Conservation (phyloP, 1,140 invertebrate species). For the Agrilus planipennis region DNA sequence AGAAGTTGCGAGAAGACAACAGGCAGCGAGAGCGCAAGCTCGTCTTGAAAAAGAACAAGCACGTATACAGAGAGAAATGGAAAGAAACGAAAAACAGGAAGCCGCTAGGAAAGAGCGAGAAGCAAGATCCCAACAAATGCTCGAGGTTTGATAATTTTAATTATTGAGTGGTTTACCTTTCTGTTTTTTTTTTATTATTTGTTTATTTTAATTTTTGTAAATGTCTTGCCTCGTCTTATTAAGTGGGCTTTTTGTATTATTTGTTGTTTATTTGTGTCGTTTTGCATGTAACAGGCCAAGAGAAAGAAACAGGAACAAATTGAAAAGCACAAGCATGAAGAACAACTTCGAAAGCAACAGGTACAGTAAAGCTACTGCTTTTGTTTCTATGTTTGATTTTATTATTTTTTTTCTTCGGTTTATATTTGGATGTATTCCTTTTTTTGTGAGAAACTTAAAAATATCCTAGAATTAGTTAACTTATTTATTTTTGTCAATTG, state of each 20-base stretch:
- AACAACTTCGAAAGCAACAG: slow-evolving; percentile 74
- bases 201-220: background rate
- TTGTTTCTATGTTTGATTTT: background rate
- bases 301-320: slow-evolving; percentile 75
- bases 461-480: too few species aligned
- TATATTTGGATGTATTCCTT: background rate
- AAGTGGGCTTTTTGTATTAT: too few species aligned
- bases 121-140: slow-evolving; percentile 55
- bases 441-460: background rate
- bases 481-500: too few species aligned
- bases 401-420: background rate
- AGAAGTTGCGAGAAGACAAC: slow-evolving; percentile 49
- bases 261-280: slow-evolving; percentile 16
- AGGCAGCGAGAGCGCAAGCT: slow-evolving; percentile 48
- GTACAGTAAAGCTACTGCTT: slow-evolving; percentile 36
- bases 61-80: slow-evolving; percentile 39
- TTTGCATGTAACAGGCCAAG: slow-evolving; percentile 54
- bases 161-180: too few species aligned
- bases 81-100: slow-evolving; percentile 66
- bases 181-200: background rate
- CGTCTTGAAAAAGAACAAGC: slow-evolving; percentile 47
- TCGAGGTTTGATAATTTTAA: too few species aligned
- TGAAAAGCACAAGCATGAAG: slow-evolving; percentile 72
- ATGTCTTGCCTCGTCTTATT: too few species aligned
- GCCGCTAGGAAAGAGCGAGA: slow-evolving; percentile 63